Evolutionary conservation across 2,113 vertebrate species (phyloP).

Genomic region (human (Homo sapiens)): DNA sequence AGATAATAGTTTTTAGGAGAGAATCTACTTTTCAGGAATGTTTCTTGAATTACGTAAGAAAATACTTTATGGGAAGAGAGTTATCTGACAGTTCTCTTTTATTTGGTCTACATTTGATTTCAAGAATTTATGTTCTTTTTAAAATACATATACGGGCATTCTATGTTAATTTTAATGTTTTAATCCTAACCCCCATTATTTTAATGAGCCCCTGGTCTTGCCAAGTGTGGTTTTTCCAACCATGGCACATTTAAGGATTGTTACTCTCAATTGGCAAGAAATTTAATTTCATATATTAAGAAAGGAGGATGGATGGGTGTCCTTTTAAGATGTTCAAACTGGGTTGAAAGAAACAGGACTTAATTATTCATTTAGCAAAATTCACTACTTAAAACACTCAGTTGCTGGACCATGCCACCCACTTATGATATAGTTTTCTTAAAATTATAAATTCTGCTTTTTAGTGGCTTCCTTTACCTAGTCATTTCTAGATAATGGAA

Average conservation of each 20-base stretch:
- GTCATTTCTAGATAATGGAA: neutral
- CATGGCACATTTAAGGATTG: constrained; percentile 35
- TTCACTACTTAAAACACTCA: neutral
- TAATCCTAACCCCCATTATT: constrained; percentile 7
- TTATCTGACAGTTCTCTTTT: neutral
- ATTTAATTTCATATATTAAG: constrained; percentile 52
- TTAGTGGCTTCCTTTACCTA: neutral
- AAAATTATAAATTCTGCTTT: constrained; percentile 44
- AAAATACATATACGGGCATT: neutral
- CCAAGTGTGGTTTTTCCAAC: constrained; percentile 27
- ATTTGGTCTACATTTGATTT: neutral
- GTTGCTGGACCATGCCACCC: neutral
- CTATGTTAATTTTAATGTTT: neutral
- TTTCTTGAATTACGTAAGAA: constrained; percentile 32
- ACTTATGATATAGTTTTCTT: constrained; percentile 47
- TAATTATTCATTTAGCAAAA: constrained; percentile 59
- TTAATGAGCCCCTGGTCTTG: neutral
- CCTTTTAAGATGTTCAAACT: constrained; percentile 61
- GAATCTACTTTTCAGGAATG: neutral
- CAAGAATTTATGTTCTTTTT: constrained; percentile 18
- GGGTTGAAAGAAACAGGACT: constrained; percentile 19
- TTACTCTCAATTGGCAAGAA: constrained; percentile 53
- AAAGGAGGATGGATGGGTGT: neutral
- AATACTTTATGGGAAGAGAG: neutral
- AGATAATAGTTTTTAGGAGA: neutral